Conservation (phyloP, 2,113 vertebrate species). For the Mola mola region DNA sequence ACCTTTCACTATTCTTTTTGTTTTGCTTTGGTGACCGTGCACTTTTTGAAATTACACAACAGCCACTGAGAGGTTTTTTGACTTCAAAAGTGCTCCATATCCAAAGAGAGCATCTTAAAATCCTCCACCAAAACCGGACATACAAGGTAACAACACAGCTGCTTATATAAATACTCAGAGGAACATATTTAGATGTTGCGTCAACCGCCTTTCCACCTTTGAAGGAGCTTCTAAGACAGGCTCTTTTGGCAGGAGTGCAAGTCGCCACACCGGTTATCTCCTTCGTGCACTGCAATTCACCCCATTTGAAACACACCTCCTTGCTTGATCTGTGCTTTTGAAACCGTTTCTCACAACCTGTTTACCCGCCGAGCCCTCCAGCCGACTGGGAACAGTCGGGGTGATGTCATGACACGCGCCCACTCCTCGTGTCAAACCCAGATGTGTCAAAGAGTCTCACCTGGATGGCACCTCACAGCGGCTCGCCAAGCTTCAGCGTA, state of each 20-base stretch:
- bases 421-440: not conserved
- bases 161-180: constrained; percentile 36
- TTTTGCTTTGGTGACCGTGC: constrained; percentile 60
- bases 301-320: constrained; percentile 45
- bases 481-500: too few relatives aligned
- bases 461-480: too few relatives aligned
- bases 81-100: constrained; percentile 42
- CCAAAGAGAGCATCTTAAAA: constrained; percentile 37
- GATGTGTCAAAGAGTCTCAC: too few relatives aligned
- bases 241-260: constrained; percentile 59
- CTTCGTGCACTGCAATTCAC: constrained; percentile 53
- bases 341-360: constrained; percentile 47
- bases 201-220: constrained; percentile 42
- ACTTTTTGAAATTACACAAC: constrained; percentile 59
- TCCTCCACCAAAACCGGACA: constrained; percentile 45
- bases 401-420: constrained; percentile 36
- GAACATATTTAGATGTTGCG: constrained; percentile 46
- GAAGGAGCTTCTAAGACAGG: constrained; percentile 41
- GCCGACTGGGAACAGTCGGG: not conserved
- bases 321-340: constrained; percentile 57
- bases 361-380: constrained; percentile 37
- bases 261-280: constrained; percentile 54
- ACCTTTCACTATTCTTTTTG: constrained; percentile 38
- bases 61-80: constrained; percentile 38
- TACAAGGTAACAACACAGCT: constrained; percentile 23